A percentile compares a stretch with the other conserved stretches of the same genome.
Conservation (phyloP, 2,797 vertebrate genomes). For the Channallabes apus region DNA sequence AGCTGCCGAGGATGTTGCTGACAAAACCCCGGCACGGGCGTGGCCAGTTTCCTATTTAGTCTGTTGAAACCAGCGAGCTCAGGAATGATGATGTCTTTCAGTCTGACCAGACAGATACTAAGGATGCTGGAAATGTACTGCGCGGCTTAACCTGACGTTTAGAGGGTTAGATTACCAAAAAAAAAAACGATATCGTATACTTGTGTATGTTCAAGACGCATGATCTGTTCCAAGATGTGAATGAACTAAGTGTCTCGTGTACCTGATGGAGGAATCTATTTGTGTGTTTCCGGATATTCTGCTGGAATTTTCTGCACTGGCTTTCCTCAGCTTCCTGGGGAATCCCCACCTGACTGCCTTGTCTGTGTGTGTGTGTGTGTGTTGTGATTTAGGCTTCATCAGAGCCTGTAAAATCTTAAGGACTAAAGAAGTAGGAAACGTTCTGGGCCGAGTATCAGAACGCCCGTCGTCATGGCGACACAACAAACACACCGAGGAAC, state of each 20-base stretch:
- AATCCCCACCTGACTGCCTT: conserved; percentile 37
- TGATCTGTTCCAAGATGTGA: too few species aligned
- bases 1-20: too few species aligned
- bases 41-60: too few species aligned
- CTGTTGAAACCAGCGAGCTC: too few species aligned
- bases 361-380: conserved; percentile 10
- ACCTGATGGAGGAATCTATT: background rate
- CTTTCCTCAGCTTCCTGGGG: conserved; percentile 31
- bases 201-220: background rate
- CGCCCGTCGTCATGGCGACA: conserved; percentile 31
- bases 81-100: too few species aligned
- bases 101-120: background rate
- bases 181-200: background rate
- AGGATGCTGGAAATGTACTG: background rate
- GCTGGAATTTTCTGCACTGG: conserved; percentile 3
- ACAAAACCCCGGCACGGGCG: too few species aligned
- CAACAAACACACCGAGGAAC: conserved; percentile 44
- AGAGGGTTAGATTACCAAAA: background rate
- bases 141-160: background rate
- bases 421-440: conserved; percentile 32
- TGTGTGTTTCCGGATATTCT: conserved; percentile 8
- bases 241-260: too few species aligned
- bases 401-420: conserved; percentile 25
- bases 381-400: conserved; percentile 38
- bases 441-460: conserved; percentile 26